Base-by-base conservation (phyloP, 2,797 vertebrate genomes). In the Tinamus major region DNA sequence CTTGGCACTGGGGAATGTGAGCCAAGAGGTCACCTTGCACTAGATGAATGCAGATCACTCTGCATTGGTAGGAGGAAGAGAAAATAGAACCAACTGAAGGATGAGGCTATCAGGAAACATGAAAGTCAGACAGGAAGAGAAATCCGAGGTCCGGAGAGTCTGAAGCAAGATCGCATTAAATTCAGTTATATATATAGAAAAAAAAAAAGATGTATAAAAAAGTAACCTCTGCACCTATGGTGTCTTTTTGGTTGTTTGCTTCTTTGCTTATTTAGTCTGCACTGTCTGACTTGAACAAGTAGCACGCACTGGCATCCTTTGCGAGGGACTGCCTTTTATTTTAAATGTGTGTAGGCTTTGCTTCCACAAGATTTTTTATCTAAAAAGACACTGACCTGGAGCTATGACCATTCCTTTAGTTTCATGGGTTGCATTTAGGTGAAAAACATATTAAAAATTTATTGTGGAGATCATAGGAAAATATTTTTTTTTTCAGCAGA, bases 91-190 rank as follows among this genome's bases (percentile, higher is more conserved):
- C 15, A 9, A 55, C 9, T 1, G 5, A 26, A n/a, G 35, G 21
- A n/a, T 0, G 0, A 80, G 8, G 26, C 12, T 49, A 12, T 13
- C 12, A 35, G 35, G 12, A 79, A 81, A 48, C 0, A 8, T 0
- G 3, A 82, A 70, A 21, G 1, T 79, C 27, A 48, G n/a, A 41
- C 33, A 64, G 41, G 82, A 79, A 59, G 31, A 13, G 53, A 14
- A 61, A 18, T 35, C 15, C 17, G 56, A 82, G 27, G 37, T 16
- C 33, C 12, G 14, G 35, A 59, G 18, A 63, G 5, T 27, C 29
- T 63, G 46, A 82, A 76, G 44, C 6, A 31, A 41, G 13, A 9
- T 77, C 53, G 53, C 11, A n/a, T 61, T 67, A 77, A 89, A 29
- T 1, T 1, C 21, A 44, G 17, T 58, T 31, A 37, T 16, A 82